Conservation (phyloP, 2,113 vertebrate species). For the Abramis brama region DNA sequence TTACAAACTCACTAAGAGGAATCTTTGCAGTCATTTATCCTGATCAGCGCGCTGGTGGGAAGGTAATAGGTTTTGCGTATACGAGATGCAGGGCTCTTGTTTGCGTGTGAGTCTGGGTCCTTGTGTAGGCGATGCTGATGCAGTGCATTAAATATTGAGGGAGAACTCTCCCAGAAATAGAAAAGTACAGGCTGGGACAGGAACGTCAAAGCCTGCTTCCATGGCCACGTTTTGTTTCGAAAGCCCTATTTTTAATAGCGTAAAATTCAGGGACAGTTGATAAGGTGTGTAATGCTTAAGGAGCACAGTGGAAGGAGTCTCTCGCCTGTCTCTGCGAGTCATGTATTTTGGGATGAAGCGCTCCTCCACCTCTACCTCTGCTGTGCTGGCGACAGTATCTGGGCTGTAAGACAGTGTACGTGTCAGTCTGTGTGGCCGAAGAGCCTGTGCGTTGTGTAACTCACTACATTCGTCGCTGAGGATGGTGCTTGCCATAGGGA, state of each 20-base stretch:
- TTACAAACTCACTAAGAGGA: constrained; percentile 34
- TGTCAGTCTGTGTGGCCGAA: constrained; percentile 63
- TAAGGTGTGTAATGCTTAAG: neutral
- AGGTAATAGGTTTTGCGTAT: constrained; percentile 68
- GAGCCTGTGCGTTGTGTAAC: constrained; percentile 71
- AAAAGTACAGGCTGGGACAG: constrained; percentile 58
- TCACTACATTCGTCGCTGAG: constrained; percentile 63
- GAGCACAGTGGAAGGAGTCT: constrained; percentile 10
- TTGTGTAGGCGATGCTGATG: constrained; percentile 78
- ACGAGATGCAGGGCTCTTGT: constrained; percentile 68
- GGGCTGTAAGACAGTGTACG: constrained; percentile 60
- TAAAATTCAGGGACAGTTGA: neutral
- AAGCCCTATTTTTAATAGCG: constrained; percentile 2
- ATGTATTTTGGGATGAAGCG: constrained; percentile 37
- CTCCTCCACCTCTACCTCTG: constrained; percentile 26
- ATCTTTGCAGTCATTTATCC: constrained; percentile 37
- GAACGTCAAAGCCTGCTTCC: constrained; percentile 48
- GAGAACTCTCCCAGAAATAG: constrained; percentile 74
- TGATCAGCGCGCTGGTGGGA: constrained; percentile 50
- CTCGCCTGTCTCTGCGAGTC: constrained; percentile 35
- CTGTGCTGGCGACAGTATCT: constrained; percentile 38
- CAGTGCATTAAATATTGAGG: constrained; percentile 79
- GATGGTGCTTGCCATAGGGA: constrained; percentile 66
- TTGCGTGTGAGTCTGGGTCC: constrained; percentile 74
- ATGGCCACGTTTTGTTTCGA: constrained; percentile 36